Evolutionary conservation across 2,797 vertebrate species (phyloP).

Genomic region (Eurystomus glaucurus): DNA sequence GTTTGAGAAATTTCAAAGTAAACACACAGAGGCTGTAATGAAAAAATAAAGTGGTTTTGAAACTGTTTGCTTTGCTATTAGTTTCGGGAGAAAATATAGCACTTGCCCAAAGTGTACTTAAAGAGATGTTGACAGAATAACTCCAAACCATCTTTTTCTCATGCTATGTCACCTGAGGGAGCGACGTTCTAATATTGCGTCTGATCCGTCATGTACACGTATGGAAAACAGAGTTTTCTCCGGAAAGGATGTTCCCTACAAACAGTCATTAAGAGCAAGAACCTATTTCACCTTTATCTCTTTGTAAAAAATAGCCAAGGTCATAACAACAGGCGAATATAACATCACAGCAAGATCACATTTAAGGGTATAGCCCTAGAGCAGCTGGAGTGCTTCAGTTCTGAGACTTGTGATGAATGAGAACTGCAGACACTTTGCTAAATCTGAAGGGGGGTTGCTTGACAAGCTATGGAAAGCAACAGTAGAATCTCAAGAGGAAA

Average conservation of each 20-base stretch:
- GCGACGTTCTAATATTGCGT: background rate
- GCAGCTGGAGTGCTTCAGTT: slow-evolving; percentile 39
- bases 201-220: background rate
- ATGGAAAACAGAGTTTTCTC: background rate
- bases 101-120: slow-evolving; percentile 1
- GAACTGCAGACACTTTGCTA: slow-evolving; percentile 3
- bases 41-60: slow-evolving; percentile 38
- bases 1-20: background rate
- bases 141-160: background rate
- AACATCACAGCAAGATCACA: slow-evolving; percentile 46
- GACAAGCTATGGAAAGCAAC: slow-evolving; percentile 24
- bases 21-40: background rate
- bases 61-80: slow-evolving; percentile 16
- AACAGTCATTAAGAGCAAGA: slow-evolving; percentile 47
- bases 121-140: background rate
- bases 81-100: background rate
- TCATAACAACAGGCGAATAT: background rate
- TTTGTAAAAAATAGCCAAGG: slow-evolving; percentile 51
- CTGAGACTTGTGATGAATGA: slow-evolving; percentile 34
- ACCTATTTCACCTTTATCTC: slow-evolving; percentile 56
- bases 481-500: slow-evolving; percentile 42
- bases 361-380: slow-evolving; percentile 36
- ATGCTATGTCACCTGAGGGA: background rate
- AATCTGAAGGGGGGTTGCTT: background rate
- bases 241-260: background rate